Evolutionary conservation across 2,113 vertebrate species (phyloP).

Genomic region (Caranx melampygus): DNA sequence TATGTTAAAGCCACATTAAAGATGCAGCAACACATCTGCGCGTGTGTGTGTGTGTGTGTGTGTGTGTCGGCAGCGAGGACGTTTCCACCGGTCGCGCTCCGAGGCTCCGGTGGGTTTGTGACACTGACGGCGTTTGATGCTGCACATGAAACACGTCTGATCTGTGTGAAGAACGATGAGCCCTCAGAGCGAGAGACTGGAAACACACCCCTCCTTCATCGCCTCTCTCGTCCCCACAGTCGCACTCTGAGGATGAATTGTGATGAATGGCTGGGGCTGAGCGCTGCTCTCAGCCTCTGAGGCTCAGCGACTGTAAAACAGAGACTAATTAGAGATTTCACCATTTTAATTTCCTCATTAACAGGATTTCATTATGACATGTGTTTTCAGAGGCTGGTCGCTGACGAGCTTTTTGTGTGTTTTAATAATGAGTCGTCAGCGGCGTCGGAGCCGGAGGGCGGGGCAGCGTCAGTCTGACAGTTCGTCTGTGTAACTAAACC

Average conservation of each 20-base stretch:
- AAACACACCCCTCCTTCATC: neutral
- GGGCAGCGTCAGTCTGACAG: neutral
- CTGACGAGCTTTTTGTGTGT: neutral
- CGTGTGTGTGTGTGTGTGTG: neutral
- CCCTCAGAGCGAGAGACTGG: neutral
- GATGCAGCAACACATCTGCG: too few species aligned
- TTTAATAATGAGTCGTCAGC: neutral
- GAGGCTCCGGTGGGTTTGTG: neutral
- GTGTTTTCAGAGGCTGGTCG: slow-evolving; percentile 23
- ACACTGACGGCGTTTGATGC: neutral
- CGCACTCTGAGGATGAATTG: neutral
- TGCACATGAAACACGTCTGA: neutral
- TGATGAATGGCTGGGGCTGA: slow-evolving; percentile 15
- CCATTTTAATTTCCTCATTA: neutral
- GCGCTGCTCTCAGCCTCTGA: neutral
- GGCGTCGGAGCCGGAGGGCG: slow-evolving; percentile 6
- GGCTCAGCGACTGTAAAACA: slow-evolving; percentile 5
- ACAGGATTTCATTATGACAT: neutral
- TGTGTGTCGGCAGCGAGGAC: neutral
- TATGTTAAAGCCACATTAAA: too few species aligned
- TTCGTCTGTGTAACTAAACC: neutral
- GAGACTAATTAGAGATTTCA: slow-evolving; percentile 24
- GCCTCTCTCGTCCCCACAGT: neutral
- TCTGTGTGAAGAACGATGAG: neutral
- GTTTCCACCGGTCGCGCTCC: rapidly evolving